Evolutionary conservation across 2,113 vertebrate species (phyloP), one percentile per base, ranked within the genome.

Genomic region (Myrmecobius fasciatus): DNA sequence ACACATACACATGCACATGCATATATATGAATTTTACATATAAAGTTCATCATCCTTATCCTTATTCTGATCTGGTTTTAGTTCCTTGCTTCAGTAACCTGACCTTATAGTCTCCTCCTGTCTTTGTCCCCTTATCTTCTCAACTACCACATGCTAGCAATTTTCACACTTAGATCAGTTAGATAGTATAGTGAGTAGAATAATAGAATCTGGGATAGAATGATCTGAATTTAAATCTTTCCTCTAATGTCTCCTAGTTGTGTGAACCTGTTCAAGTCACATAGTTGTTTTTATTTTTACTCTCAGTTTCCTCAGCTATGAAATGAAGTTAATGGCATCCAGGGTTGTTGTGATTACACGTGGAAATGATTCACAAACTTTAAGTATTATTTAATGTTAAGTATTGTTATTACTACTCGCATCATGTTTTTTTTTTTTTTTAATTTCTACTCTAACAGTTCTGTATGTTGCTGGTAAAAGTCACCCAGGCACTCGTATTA

Each of bases 1-100:
- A 51, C 8, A n/a, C 12, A 36, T 17, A 7, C 3, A 10, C 0
- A 90, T 17, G 28, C 0, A 49, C 6, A 48, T 0, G 89, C 46
- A 90, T 2, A 2, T 17, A 67, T 88, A 93, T 92, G 53, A 48
- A 92, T 20, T 47, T 94, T 36, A 91, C 46, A 91, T 52, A 95
- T 48, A 51, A 51, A 22, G 52, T 60, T 22, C 6, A 75, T 75
- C 28, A 43, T 75, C 17, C 67, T 75, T 75, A 6, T 75, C 17
- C 67, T 75, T 75, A 6, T 75, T 75, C 67, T 43, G 5, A 1
- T 75, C 36, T 43, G 36, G 20, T 14, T 75, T 75, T 75, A 75
- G 36, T 8, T 75, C 36, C 67, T 75, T 75, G 7, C 4, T 43
- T 75, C 17, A 43, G 36, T 17, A 75, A 22, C 43, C 36, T 75